phyloP scores from a whole-genome alignment of 1,140 invertebrate species.

The Drosophila ficusphila region DNA sequence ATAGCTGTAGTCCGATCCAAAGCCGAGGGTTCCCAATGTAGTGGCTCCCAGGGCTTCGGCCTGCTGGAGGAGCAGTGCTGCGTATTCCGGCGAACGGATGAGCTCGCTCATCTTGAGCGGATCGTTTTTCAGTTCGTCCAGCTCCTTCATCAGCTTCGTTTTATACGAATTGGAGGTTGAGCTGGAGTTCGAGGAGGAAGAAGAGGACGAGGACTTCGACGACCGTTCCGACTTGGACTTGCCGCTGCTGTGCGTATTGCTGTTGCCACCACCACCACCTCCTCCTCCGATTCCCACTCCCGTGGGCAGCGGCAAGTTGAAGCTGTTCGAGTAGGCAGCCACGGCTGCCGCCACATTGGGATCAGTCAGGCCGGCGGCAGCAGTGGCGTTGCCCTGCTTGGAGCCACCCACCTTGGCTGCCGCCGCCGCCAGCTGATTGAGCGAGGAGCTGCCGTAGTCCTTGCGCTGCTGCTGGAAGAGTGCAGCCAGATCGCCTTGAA shows the following conservation, averaged over 20 bases:
- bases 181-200: conserved; percentile 70
- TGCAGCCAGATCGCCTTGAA: conserved; percentile 67
- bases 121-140: conserved; percentile 82
- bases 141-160: conserved; percentile 82
- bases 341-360: conserved; percentile 77
- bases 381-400: conserved; percentile 45
- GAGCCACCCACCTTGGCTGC: conserved; percentile 77
- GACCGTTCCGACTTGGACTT: conserved; percentile 72
- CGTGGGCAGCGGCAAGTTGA: conserved; percentile 71
- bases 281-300: not conserved
- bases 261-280: conserved; percentile 11
- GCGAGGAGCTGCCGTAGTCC: conserved; percentile 76
- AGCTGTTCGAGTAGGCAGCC: conserved; percentile 77
- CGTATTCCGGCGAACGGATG: conserved; percentile 81
- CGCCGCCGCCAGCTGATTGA: conserved; percentile 77
- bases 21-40: conserved; percentile 77
- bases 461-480: conserved; percentile 77
- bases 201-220: conserved; percentile 70
- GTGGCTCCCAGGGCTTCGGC: conserved; percentile 81
- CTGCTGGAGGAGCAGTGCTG: conserved; percentile 76
- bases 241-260: conserved; percentile 38
- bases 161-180: conserved; percentile 79
- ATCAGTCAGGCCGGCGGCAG: conserved; percentile 51
- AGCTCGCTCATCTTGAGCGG: conserved; percentile 82
- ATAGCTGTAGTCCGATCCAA: conserved; percentile 76